Evolutionary conservation across 2,113 vertebrate genomes (phyloP), one percentile per base, ranked within the genome.

Genomic region (Picathartes gymnocephalus): DNA sequence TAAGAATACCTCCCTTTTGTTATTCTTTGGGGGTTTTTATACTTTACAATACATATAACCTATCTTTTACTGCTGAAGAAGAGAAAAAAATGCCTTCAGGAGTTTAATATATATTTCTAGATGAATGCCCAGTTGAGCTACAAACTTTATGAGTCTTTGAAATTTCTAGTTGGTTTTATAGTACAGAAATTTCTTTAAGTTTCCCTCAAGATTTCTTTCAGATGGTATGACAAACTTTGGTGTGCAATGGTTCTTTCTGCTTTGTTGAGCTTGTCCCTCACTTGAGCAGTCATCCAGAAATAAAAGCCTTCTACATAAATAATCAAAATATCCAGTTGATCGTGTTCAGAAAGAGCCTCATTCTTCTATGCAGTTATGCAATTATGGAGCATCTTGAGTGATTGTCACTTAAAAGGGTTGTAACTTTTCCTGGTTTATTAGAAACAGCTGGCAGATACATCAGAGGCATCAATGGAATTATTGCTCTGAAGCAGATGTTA

Each of bases 401-500:
- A 90, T 28, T 97, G 91, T 96, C 96, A 87, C 95, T 97, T 97
- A 82, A 95, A 95, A 94, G 86, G 58, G 23, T 79, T 83, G 80
- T 96, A 95, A 97, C 93, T 92, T 86, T 85, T 86, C 48, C 73
- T 74, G 60, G 66, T 95, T 95, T 96, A 96, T 95, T 95, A 95
- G 89, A 94, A 97, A 96, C 93, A 97, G 83, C 86, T 97, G 97
- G 92, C 72, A 96, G 69, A 89, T 66, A 57, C 22, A 89, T 86
- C 70, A 92, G 82, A 90, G n/a, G 24, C 88, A 0, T 96, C 91
- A 79, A 92, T 88, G 57, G 62, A 58, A 94, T 84, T 86, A 82
- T 89, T 95, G 33, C 88, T 96, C 73, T 92, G 74, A 94, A 96
- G 56, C 96, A 97, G 96, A 96, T 97, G 95, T 96, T 97, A 92